Evolutionary conservation across 2,113 vertebrate species (phyloP), one percentile per base, ranked within the genome.

Genomic region (Heteronetta atricapilla): DNA sequence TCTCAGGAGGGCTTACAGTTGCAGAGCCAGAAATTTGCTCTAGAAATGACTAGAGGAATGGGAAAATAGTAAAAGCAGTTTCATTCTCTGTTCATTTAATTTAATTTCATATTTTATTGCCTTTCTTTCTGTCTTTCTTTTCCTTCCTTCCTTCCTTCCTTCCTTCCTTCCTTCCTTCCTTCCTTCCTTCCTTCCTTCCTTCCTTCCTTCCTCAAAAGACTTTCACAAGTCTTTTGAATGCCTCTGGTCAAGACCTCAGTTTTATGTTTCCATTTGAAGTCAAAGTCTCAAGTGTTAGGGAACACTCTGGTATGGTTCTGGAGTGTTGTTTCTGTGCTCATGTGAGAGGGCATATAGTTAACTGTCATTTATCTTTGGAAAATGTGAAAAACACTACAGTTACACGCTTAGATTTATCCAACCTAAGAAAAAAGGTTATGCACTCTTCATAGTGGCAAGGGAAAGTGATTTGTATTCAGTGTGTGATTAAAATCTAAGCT

Each of bases 351-450:
- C 60, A 23, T 50, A 3, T 50, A 33, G n/a, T 68, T 60, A 53
- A 64, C 74, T 42, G 34, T 79, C 38, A 33, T 59, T 93, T 87
- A 76, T 69, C 78, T 7, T 6, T 73, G 23, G 36, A 75, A 88
- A 48, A 82, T 64, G 60, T 85, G 75, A 85, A 93, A 92, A 94
- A 72, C 48, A 29, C 17, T 64, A 7, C 3, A 76, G 55, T 76
- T 58, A 82, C 56, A 89, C 79, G 34, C n/a, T 69, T 36, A 70
- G 56, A 78, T 86, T 86, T 96, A 93, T 91, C 78, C 50, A 82
- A 16, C 34, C 36, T 88, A 82, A 73, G 34, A 52, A 74, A 94
- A 77, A 86, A 75, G 21, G 34, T 40, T 83, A 52, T 20, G 9
- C 12, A 8, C 1, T 59, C 34, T 79, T 84, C 3, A 1, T 31